A percentile compares a stretch with the other conserved stretches of the same genome.
phyloP scores from a whole-genome alignment of 2,888 invertebrate species.

The Melanostoma scalare region DNA sequence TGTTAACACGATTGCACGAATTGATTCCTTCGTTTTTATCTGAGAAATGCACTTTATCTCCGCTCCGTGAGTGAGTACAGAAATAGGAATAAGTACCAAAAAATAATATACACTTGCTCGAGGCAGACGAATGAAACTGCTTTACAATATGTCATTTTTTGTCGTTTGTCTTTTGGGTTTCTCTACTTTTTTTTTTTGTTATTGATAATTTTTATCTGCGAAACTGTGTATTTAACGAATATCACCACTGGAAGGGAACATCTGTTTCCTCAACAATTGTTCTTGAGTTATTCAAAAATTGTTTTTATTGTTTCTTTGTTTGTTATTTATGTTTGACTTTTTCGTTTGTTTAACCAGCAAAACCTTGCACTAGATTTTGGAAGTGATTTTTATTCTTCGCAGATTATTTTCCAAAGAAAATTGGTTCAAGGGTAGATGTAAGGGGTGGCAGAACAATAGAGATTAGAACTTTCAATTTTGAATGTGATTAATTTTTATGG shows the following conservation, averaged over 20 bases:
- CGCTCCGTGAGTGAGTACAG: conserved; percentile 9
- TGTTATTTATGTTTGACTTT: conserved; percentile 6
- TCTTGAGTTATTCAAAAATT: too few relatives aligned
- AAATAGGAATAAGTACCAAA: conserved; percentile 16
- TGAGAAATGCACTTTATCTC: conserved; percentile 6
- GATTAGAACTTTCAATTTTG: too few relatives aligned
- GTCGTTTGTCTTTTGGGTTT: conserved; percentile 29
- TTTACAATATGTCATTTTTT: conserved; percentile 57
- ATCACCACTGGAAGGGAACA: too few relatives aligned
- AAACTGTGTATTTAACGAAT: too few relatives aligned
- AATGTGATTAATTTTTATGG: too few relatives aligned
- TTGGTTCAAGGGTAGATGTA: too few relatives aligned
- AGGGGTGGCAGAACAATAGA: too few relatives aligned
- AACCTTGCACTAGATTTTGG: conserved; percentile 56
- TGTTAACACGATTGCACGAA: conserved; percentile 9
- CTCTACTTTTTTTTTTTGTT: too few relatives aligned
- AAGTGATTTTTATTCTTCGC: conserved; percentile 12
- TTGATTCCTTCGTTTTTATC: not conserved
- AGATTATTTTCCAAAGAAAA: too few relatives aligned
- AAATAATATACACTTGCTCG: conserved; percentile 12
- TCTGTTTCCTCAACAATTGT: too few relatives aligned
- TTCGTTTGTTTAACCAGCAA: conserved; percentile 4
- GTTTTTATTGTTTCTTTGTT: conserved; percentile 11
- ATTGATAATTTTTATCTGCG: too few relatives aligned
- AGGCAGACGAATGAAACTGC: conserved; percentile 46